Base-by-base conservation (phyloP, 2,797 vertebrate species). In the Dendrocincla tyrannina region DNA sequence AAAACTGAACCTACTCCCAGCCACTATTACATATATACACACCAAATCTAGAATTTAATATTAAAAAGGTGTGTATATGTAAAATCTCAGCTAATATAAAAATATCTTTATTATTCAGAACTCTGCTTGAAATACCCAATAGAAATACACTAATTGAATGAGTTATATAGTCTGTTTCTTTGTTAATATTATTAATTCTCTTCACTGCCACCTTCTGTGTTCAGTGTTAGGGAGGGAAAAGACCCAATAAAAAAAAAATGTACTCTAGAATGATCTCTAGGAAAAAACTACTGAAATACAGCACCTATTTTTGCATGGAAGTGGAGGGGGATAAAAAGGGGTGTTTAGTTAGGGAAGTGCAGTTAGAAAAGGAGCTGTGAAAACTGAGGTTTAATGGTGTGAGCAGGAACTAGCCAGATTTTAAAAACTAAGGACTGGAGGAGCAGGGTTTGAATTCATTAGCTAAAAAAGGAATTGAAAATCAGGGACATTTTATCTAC, bases 21-120 rank as follows among this genome's bases (percentile, higher is more conserved):
- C 35, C 55, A 12, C 16, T 19, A 11, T 35, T 7, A 25, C 7
- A 2, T 4, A 23, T 1, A 35, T 8, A 5, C 9, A 6, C 3
- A 32, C 4, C 33, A 12, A 47, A 41, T 20, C 5, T 30, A 42
- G 10, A 30, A 15, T 7, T 78, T 60, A 24, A 2, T 49, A 77
- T 56, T 58, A 5, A 19, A 27, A 55, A 41, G 8, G 44, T 60
- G 24, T n/a, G 79, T 39, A 4, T 46, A 28, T 75, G 13, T 74
- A 37, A 84, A 77, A 55, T 64, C 11, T 53, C 2, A 8, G 22
- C 35, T 67, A n/a, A 25, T 68, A 39, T 4, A 15, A 73, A 37
- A 46, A 10, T 49, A 16, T 5, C 60, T 75, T 52, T 49, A n/a
- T 68, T 75, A 28, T 56, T 37, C 9, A 16, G 53, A 68, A 32